Base-by-base conservation (phyloP, 2,113 vertebrate species). In the Lepus americanus region DNA sequence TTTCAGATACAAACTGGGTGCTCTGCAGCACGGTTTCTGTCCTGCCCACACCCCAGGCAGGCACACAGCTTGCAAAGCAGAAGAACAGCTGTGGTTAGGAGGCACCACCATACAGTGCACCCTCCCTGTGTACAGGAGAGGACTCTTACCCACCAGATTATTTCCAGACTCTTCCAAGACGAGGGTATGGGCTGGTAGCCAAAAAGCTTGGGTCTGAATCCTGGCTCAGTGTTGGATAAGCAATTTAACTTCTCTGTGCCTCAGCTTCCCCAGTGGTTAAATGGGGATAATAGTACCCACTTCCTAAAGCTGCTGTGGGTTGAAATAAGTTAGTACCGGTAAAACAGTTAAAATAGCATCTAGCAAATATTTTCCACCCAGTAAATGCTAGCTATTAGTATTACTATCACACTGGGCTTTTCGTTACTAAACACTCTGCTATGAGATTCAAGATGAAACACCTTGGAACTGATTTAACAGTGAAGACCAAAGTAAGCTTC, bases 241-340 rank as follows among this genome's bases (percentile, higher is more conserved):
- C 53, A 80, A n/a, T 49, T 89, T 86, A 87, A 90, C 4, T 25
- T 19, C 9, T 67, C 64, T 27, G n/a, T 59, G 69, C 51, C 44
- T 95, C 70, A 63, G 31, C n/a, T 82, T 95, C 55, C 73, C 44
- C 53, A 79, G 66, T 39, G 92, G 39, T 72, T 39, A 89, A 88
- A 90, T 33, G 39, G 55, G 23, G 0, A 82, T 55, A 76, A 55
- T 9, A 87, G 23, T 5, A 87, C 23, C 25, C 7, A 44, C 44
- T 44, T 44, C 44, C 44, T 44, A 44, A 44, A 44, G 44, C 36
- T 79, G 33, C 33, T 13, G 64, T 69, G n/a, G 89, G 59, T 88
- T 29, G 73, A 83, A 93, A 90, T 25, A 31, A 87, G 19, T 49
- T 84, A 39, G 67, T 25, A 88, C 22, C 11, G 66, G 25, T 44